phyloP scores from a whole-genome alignment of 1,140 invertebrate genomes.

The Eupeodes corollae region DNA sequence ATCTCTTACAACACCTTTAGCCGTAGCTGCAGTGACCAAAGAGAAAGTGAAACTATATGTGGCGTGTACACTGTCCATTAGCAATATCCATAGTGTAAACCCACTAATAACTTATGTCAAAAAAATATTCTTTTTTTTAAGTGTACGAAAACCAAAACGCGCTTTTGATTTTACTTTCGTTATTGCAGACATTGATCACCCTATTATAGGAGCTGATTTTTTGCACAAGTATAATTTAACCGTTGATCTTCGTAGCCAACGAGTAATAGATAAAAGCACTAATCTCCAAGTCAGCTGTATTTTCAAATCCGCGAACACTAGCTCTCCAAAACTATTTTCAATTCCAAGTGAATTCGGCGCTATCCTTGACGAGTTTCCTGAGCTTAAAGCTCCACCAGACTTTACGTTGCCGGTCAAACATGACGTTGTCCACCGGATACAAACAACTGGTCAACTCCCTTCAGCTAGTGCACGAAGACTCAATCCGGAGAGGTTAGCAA shows the following conservation, averaged over 20 bases:
- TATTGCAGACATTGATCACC: too few species aligned
- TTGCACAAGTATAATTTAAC: conserved; percentile 23
- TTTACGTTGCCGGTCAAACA: neutral
- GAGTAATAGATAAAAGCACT: conserved; percentile 23
- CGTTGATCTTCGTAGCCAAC: conserved; percentile 19
- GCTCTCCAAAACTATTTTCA: neutral
- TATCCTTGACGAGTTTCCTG: conserved; percentile 13
- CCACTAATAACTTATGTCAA: too few species aligned
- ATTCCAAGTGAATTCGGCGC: neutral
- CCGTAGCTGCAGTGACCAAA: too few species aligned
- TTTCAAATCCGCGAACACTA: neutral
- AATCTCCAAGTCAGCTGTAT: neutral
- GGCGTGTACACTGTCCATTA: too few species aligned
- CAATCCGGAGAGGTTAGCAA: conserved; percentile 14
- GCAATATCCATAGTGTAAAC: too few species aligned
- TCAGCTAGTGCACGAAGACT: conserved; percentile 25
- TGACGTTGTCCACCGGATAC: conserved; percentile 11
- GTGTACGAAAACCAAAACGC: too few species aligned
- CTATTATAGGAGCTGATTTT: conserved; percentile 37
- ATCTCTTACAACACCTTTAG: too few species aligned
- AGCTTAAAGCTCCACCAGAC: conserved; percentile 17
- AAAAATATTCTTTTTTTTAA: too few species aligned
- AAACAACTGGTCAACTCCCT: conserved; percentile 21
- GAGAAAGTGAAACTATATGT: too few species aligned
- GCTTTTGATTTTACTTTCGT: too few species aligned